Base-by-base conservation (phyloP, 2,888 invertebrate genomes). In the Hypolimnas misippus region DNA sequence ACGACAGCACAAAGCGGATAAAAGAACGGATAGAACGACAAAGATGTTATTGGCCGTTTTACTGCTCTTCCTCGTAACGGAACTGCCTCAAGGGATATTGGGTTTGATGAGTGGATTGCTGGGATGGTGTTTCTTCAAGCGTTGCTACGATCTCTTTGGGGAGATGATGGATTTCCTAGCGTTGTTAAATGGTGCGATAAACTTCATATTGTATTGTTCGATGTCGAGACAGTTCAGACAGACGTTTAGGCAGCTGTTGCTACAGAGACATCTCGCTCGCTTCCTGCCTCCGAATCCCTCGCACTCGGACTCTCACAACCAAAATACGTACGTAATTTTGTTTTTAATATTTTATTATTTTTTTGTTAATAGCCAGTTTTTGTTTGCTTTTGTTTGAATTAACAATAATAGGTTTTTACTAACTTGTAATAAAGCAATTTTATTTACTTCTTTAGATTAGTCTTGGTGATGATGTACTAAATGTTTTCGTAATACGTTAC, bases 221-320 rank as follows among this genome's bases (percentile, higher is more conserved):
- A 98, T 98, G 98, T 98, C 97, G 66, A 94, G 96, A 67, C 98
- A 98, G 93, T 98, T 98, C 84, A 93, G 98, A 14, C 94, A 94
- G 71, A 96, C 96, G 1, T 97, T 96, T 80, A 92, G 94, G 10
- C 93, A 94, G 76, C 86, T 97, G 74, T 95, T 97, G 77, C 92
- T 94, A 67, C 94, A 94, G n/a, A 93, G 92, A 62, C 93, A 94
- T 31, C 82, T 95, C 65, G 92, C 92, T 16, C 93, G 94, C 61
- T 94, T 94, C 88, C 83, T 93, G 65, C 93, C 93, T 0, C 91
- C 93, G 0, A 84, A 93, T 0, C 92, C 91, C 0, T 93, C 94
- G 2, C 93, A 93, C 72, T 94, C 94, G 6, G 94, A 94, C 63
- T 94, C 94, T 0, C 94, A 94, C 68, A 92, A 93, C 62, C 94